A percentile compares a stretch with the other conserved stretches of the same genome.
These are phyloP conservation scores for Zaprionus tsacasi DNA, from an alignment of 1,140 invertebrate genomes.

Conservation along the genomic window DNA sequence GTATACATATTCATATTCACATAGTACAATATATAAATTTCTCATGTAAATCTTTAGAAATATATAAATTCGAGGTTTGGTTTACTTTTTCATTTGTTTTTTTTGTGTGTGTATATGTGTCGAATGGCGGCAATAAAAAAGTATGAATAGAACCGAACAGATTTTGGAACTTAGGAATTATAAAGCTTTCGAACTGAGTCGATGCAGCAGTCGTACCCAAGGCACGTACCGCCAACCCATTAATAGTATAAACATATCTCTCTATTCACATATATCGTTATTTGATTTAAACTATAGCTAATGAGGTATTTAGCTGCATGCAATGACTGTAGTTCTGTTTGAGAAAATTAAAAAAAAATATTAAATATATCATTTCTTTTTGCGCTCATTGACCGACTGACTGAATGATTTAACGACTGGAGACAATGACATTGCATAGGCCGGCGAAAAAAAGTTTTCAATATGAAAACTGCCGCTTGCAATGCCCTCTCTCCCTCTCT, in stretches of 20 bases:
- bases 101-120: slow-evolving; percentile 25
- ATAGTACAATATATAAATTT: slow-evolving; percentile 67
- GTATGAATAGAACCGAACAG: slow-evolving; percentile 9
- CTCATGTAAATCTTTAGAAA: slow-evolving; percentile 58
- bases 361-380: slow-evolving; percentile 26
- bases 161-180: slow-evolving; percentile 44
- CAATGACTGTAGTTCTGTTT: slow-evolving; percentile 62
- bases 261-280: slow-evolving; percentile 17
- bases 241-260: slow-evolving; percentile 11
- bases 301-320: slow-evolving; percentile 81
- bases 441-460: slow-evolving; percentile 61
- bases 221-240: slow-evolving; percentile 11
- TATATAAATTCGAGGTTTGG: slow-evolving; percentile 76
- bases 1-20: slow-evolving; percentile 67
- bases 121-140: slow-evolving; percentile 45
- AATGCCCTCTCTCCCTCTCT: slow-evolving; percentile 6
- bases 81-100: slow-evolving; percentile 30
- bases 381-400: slow-evolving; percentile 45
- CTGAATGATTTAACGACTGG: background rate
- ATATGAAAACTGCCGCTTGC: slow-evolving; percentile 74
- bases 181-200: slow-evolving; percentile 52
- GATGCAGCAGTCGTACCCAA: slow-evolving; percentile 14
- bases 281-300: slow-evolving; percentile 73
- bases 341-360: slow-evolving; percentile 45
- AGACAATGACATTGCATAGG: slow-evolving; percentile 50